Evolutionary conservation across 2,113 vertebrate genomes (phyloP).

Genomic region (Cyprinus carpio): DNA sequence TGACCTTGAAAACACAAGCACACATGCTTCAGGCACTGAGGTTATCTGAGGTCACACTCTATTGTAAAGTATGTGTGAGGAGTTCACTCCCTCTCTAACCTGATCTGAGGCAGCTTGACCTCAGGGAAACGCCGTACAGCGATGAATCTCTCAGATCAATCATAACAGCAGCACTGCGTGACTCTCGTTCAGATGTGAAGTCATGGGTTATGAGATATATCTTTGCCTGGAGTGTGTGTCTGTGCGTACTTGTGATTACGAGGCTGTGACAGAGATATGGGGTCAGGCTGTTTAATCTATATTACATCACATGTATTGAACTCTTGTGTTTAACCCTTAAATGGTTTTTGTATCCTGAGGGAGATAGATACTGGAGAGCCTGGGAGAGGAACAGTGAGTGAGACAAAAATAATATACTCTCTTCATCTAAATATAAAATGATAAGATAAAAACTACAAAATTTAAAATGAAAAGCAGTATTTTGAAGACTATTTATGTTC

Average conservation of each 20-base stretch:
- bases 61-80: constrained; percentile 32
- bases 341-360: neutral
- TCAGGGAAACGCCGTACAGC: neutral
- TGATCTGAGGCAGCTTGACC: constrained; percentile 43
- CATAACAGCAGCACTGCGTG: neutral
- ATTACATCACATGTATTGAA: constrained; percentile 14
- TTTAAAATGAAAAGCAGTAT: neutral
- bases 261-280: constrained; percentile 1
- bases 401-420: neutral
- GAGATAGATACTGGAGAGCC: neutral
- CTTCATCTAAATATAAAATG: neutral
- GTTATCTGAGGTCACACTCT: constrained; percentile 41
- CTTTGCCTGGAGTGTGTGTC: neutral
- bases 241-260: neutral
- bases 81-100: constrained; percentile 49
- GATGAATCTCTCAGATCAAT: constrained; percentile 27
- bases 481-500: neutral
- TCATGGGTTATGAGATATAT: neutral
- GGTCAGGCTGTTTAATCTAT: constrained; percentile 15
- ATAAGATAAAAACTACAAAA: neutral
- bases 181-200: constrained; percentile 5
- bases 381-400: neutral
- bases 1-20: constrained; percentile 43
- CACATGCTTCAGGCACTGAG: constrained; percentile 30
- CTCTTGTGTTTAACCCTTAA: constrained; percentile 12